Evolutionary conservation across 2,888 invertebrate species (phyloP), one percentile per base, ranked within the genome.

Genomic region (Atrina japonica): DNA sequence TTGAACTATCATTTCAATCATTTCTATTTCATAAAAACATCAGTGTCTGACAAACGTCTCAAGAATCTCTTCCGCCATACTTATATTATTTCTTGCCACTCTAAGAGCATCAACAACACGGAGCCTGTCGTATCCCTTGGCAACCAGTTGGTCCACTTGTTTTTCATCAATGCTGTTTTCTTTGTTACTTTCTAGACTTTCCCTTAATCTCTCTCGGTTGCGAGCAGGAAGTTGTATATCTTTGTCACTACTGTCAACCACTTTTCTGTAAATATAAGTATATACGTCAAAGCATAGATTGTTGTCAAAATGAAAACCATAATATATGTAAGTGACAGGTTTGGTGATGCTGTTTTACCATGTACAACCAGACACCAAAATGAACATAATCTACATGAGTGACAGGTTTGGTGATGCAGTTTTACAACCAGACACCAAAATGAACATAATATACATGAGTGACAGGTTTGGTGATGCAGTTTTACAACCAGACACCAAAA

Each of bases 21-120:
- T 35, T 35, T 7, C 35, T 7, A 11, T 35, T 35, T 35, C 35
- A 35, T 11, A n/a, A 35, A 5, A 5, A 11, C 11, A 35, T 35
- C 5, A 69, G 29, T 64, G 59, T 56, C 66, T 83, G 6, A 95
- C 96, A 91, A 97, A 97, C 90, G 97, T 96, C 89, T 96, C 95
- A 81, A 97, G 92, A 88, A 97, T 97, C 90, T 97, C 97, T 92
- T 97, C 95, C 55, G 97, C 97, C 97, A 98, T 97, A 90, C 96
- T 96, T 65, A 97, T 93, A 91, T 98, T 96, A 92, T 97, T 98
- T 70, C 96, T 93, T 1, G 97, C 96, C 85, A 98, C 97, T 73
- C 96, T 96, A 82, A 98, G 92, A 3, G 97, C 97, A 80, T 97
- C 93, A 58, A 97, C 95, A 2, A 97, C 97, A 56, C 96, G 95